Conservation (phyloP, 2,888 invertebrate genomes). For the Mesoligia furuncula region DNA sequence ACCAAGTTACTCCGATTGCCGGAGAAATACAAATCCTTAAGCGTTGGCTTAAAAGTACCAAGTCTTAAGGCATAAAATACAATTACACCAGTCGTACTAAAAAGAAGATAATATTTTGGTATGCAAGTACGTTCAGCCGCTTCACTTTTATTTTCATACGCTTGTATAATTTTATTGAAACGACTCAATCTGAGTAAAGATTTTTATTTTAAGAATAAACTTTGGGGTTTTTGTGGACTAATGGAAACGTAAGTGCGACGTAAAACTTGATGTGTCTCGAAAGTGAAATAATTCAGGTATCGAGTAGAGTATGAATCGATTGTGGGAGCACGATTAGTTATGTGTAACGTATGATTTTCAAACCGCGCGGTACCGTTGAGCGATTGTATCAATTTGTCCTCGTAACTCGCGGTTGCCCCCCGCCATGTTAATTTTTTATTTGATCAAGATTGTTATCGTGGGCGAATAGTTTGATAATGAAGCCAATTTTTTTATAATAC, state of each 20-base stretch:
- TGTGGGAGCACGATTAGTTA: slow-evolving; percentile 55
- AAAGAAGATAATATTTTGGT: slow-evolving; percentile 57
- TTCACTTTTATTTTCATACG: slow-evolving; percentile 80
- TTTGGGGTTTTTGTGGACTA: slow-evolving; percentile 54
- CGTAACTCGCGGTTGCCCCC: slow-evolving; percentile 80
- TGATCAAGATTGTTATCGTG: slow-evolving; percentile 85
- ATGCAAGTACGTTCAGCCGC: slow-evolving; percentile 58
- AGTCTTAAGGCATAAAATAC: slow-evolving; percentile 66
- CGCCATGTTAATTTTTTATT: slow-evolving; percentile 86
- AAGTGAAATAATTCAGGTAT: slow-evolving; percentile 49
- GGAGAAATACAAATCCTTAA: slow-evolving; percentile 50
- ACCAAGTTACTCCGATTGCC: slow-evolving; percentile 58
- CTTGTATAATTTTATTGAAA: slow-evolving; percentile 82
- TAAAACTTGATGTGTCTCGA: slow-evolving; percentile 43
- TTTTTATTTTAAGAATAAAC: slow-evolving; percentile 61
- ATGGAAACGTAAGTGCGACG: slow-evolving; percentile 34
- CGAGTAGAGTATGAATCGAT: slow-evolving; percentile 46
- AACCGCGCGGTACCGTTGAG: slow-evolving; percentile 71
- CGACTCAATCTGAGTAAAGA: slow-evolving; percentile 70
- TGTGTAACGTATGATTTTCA: slow-evolving; percentile 69
- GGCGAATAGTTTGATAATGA: slow-evolving; percentile 87
- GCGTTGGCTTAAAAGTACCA: slow-evolving; percentile 47
- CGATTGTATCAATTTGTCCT: slow-evolving; percentile 85
- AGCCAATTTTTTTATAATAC: slow-evolving; percentile 89
- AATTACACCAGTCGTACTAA: slow-evolving; percentile 44